Percentiles rank a stretch among this genome's conserved stretches.
These are phyloP conservation scores for Drusus annulatus DNA, from an alignment of 1,140 invertebrate species.

Conservation along the genomic window DNA sequence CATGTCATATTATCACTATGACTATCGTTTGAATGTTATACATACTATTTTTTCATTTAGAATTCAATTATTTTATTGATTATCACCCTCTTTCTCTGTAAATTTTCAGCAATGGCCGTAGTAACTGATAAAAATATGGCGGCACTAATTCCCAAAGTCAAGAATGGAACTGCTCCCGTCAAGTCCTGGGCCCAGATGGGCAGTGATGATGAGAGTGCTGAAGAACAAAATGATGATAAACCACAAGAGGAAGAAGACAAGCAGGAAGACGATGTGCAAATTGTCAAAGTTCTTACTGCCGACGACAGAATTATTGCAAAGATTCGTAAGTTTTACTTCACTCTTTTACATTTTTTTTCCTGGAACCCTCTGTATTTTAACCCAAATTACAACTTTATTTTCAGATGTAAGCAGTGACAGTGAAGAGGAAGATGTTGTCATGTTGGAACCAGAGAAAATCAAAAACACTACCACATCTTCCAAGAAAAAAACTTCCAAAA, in stretches of 20 bases:
- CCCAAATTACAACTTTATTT: constrained; percentile 51
- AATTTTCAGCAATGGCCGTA: constrained; percentile 48
- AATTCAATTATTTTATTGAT: too few relatives aligned
- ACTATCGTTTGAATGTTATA: too few relatives aligned
- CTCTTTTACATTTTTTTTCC: too few relatives aligned
- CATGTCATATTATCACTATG: too few relatives aligned
- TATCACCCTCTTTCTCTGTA: neutral
- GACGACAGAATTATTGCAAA: constrained; percentile 62
- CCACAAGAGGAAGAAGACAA: constrained; percentile 63
- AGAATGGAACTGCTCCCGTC: neutral
- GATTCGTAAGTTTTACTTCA: constrained; percentile 63
- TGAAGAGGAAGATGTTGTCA: constrained; percentile 69
- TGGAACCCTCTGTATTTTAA: too few relatives aligned
- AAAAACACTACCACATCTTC: constrained; percentile 17
- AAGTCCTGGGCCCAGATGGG: constrained; percentile 61
- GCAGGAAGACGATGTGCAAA: constrained; percentile 64
- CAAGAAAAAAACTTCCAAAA: constrained; percentile 34
- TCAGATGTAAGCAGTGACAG: constrained; percentile 70
- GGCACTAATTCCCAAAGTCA: constrained; percentile 46
- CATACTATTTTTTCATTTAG: too few relatives aligned
- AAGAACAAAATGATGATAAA: constrained; percentile 63
- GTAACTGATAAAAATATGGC: constrained; percentile 42
- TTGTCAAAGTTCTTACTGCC: constrained; percentile 60
- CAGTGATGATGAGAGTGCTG: constrained; percentile 60
- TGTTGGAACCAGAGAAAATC: constrained; percentile 53